Base-by-base conservation (phyloP, 1,140 invertebrate species). In the Eciton burchellii region DNA sequence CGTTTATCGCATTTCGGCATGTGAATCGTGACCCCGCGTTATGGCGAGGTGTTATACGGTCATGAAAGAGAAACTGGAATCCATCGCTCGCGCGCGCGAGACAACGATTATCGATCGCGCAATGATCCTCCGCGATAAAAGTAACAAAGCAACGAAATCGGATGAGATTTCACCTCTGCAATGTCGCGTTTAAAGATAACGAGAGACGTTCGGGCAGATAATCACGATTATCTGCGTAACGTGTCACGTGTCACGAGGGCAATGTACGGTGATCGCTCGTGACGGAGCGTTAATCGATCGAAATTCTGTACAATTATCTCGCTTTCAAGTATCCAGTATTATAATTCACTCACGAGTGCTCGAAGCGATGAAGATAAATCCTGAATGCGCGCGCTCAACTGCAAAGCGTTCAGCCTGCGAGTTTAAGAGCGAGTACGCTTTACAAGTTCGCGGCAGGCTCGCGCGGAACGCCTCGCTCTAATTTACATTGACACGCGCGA, bases 1-100 rank as follows among this genome's bases (percentile, higher is more conserved):
- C 56, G 6, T 52, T 21, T 49, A 57, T 73, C 68, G 68, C 19
- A 19, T 60, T 72, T 81, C 65, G 76, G n/a, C 41, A 21, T 19
- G 12, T 24, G 62, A 29, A 14, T 24, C 52, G 82, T 68, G 74
- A 57, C 65, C 45, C 29, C 19, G 59, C 24, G 16, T 3, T 77
- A 79, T n/a, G 68, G 63, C 70, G 68, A 29, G n/a, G 35, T 21
- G 70, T 79, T 79, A 63, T 79, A 35, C 63, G 45, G 63, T 70
- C 68, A 56, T 21, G 63, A 49, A 79, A 76, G 72, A 45, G 74
- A 49, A 14, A 29, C 49, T n/a, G n/a, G 74, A 70, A 79, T 79
- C 49, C 35, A 29, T 79, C 62, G 56, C 35, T 57, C 74, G 12
- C 11, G 41, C 16, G 41, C 41, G 45, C 70, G 47, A 76, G 68